Evolutionary conservation across 2,797 vertebrate species (phyloP).

Genomic region (Propithecus deckenii): DNA sequence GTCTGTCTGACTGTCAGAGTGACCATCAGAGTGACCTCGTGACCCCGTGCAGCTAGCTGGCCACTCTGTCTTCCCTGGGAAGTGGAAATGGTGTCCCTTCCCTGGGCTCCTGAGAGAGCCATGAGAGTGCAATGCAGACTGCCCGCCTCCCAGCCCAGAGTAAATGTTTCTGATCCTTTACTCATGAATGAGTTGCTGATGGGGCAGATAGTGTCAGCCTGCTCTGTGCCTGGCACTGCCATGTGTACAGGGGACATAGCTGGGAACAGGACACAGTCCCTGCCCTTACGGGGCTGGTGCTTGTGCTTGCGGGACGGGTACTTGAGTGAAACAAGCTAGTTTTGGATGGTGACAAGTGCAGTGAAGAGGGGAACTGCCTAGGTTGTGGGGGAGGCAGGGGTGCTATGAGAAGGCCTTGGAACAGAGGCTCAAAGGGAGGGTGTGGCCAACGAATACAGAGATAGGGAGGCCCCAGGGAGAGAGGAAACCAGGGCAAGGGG

Average conservation of each 20-base stretch:
- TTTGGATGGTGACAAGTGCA: neutral
- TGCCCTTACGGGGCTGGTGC: neutral
- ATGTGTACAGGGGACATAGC: rapidly evolving
- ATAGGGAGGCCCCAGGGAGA: no score
- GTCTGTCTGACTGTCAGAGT: neutral
- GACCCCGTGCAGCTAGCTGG: no score
- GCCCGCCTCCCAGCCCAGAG: neutral
- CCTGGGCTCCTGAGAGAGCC: neutral
- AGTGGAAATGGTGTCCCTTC: no score
- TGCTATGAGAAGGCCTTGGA: neutral
- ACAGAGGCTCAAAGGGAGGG: neutral
- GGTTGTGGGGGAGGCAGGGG: neutral
- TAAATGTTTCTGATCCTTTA: neutral
- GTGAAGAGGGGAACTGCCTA: neutral
- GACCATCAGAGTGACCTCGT: neutral
- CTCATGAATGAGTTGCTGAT: neutral
- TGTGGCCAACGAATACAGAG: neutral
- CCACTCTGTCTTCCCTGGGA: neutral
- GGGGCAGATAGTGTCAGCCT: neutral
- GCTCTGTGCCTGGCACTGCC: neutral
- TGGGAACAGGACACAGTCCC: neutral
- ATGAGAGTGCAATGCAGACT: no score
- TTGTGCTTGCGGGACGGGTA: neutral
- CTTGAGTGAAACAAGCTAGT: rapidly evolving
- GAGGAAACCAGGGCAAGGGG: neutral